Percentiles rank a stretch among this genome's conserved stretches.
Conservation (phyloP, 1,140 invertebrate species). For the Papilio helenus region DNA sequence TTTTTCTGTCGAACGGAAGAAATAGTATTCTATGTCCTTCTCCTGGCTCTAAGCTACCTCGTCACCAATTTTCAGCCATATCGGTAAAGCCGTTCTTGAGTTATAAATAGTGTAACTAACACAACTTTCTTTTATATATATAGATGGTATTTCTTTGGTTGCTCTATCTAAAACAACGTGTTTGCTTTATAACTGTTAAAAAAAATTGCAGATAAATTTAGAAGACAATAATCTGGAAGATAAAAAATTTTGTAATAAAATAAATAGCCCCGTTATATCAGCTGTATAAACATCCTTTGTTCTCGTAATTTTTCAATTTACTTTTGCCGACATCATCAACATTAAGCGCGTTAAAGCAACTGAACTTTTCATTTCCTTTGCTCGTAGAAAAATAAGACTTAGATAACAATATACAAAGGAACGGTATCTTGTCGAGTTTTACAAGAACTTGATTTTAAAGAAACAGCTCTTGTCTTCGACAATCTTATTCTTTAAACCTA, state of each 20-base stretch:
- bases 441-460: not conserved
- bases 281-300: conserved; percentile 18
- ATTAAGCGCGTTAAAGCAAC: conserved; percentile 25
- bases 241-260: not conserved
- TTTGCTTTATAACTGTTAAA: not conserved
- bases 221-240: not conserved
- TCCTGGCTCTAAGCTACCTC: too few species aligned
- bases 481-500: not conserved
- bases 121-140: too few species aligned
- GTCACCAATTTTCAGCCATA: too few species aligned
- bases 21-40: too few species aligned
- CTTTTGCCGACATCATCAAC: conserved; percentile 21
- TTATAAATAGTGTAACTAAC: too few species aligned
- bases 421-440: conserved; percentile 14
- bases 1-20: too few species aligned
- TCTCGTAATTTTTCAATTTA: conserved; percentile 18
- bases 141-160: too few species aligned
- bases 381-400: conserved; percentile 20
- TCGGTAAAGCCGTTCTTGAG: too few species aligned
- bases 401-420: conserved; percentile 24
- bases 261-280: not conserved
- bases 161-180: not conserved
- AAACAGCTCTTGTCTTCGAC: not conserved
- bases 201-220: not conserved
- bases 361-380: conserved; percentile 22